Percentiles rank a stretch among this genome's conserved stretches.
These are phyloP conservation scores for Drosophila mimetica DNA, from an alignment of 2,888 invertebrate genomes.

Conservation along the genomic window DNA sequence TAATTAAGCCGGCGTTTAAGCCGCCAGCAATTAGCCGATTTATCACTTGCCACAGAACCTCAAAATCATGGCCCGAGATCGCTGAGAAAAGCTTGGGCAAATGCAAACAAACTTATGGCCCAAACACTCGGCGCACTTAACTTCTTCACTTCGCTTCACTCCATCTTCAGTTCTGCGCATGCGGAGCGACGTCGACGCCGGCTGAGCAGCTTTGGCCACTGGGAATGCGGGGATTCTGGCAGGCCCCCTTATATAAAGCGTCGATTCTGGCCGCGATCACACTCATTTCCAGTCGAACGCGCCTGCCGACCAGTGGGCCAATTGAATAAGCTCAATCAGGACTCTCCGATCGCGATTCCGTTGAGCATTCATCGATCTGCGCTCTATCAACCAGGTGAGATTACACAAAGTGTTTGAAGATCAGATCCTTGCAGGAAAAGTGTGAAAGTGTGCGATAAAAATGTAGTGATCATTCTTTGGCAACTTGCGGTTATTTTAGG, in stretches of 20 bases:
- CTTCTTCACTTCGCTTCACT: neutral
- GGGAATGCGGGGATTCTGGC: slow-evolving; percentile 62
- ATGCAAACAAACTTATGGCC: slow-evolving; percentile 49
- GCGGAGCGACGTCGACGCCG: slow-evolving; percentile 46
- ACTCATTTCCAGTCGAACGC: slow-evolving; percentile 64
- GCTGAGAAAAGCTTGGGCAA: slow-evolving; percentile 42
- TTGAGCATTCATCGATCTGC: slow-evolving; percentile 3
- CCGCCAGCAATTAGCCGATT: slow-evolving; percentile 57
- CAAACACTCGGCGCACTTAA: slow-evolving; percentile 28
- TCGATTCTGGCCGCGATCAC: slow-evolving; percentile 52
- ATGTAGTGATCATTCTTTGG: neutral
- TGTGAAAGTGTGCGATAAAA: neutral
- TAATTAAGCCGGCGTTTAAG: slow-evolving; percentile 53
- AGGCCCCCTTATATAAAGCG: slow-evolving; percentile 66
- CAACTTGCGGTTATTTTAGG: neutral
- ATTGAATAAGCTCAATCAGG: slow-evolving; percentile 8
- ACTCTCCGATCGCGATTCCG: slow-evolving; percentile 8
- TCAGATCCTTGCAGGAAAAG: neutral
- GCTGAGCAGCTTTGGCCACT: slow-evolving; percentile 19
- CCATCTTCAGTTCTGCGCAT: slow-evolving; percentile 37
- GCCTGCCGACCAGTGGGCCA: slow-evolving; percentile 24
- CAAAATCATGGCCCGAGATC: slow-evolving; percentile 27
- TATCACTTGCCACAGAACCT: slow-evolving; percentile 53
- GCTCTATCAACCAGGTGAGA: slow-evolving; percentile 5
- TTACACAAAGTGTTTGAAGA: neutral